Evolutionary conservation across 1,140 invertebrate species (phyloP), one percentile per base, ranked within the genome.

Genomic region (Lepidotrigona ventralis): DNA sequence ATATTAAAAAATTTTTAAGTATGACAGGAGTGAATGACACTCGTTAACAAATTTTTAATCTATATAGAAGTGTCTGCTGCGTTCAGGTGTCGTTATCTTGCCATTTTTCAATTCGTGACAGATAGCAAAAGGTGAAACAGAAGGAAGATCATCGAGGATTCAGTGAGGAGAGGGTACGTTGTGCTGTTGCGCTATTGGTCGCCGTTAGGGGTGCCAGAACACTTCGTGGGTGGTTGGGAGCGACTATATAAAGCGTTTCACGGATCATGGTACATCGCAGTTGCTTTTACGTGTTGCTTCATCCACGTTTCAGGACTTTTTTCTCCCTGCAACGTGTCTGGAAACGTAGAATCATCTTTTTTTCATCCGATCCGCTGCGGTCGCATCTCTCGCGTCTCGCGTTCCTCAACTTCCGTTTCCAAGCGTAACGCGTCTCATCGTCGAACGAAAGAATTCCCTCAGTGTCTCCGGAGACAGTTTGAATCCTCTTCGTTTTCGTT

Each of bases 181-280:
- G 54, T 51, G 73, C 83, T 26, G 64, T 51, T 23, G 26, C 33
- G 68, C 74, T 58, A 80, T 79, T 80, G 79, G 68, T 80, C 60
- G 60, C 73, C 9, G 74, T 60, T 29, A 70, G 72, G 78, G 82
- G 83, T 70, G 77, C 17, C 72, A 6, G 71, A 56, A 53, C 51
- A 77, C 46, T 64, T 78, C 72, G 84, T 85, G 84, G 84, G 84
- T 85, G 84, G 84, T 74, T 73, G 81, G 78, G 77, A 51, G 81
- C 29, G 74, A 73, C 83, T 88, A 88, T 88, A 88, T 87, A 88
- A 88, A 83, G 77, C 77, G 78, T 88, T 87, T 86, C 66, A 76
- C 86, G 77, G 81, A 68, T 87, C 80, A 84, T 73, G 83, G 63
- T 66, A 85, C 77, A 84, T 78, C 80, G 82, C 87, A 88, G 87